phyloP scores from a whole-genome alignment of 2,888 invertebrate genomes.

The Eudemis profundana region DNA sequence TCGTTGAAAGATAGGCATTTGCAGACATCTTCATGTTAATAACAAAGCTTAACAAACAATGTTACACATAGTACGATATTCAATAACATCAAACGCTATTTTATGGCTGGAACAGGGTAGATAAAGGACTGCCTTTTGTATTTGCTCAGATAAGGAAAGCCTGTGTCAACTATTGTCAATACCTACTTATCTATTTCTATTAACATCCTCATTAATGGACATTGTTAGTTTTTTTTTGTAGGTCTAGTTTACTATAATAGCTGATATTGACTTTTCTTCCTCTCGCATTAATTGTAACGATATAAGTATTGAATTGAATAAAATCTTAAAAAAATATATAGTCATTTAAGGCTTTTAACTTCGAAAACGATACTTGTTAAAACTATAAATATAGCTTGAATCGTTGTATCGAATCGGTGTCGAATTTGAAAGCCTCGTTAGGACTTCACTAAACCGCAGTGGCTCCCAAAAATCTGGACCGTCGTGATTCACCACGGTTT shows the following conservation, averaged over 20 bases:
- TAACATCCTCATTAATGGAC: background rate
- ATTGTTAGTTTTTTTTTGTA: background rate
- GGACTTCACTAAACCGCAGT: constrained; percentile 17
- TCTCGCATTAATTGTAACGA: too few species aligned
- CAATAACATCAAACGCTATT: constrained; percentile 26
- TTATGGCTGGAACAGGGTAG: constrained; percentile 25
- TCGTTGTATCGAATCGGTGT: background rate
- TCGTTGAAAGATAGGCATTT: constrained; percentile 61
- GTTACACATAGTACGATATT: constrained; percentile 34
- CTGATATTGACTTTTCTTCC: constrained; percentile 1
- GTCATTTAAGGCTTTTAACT: background rate
- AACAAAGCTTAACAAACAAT: constrained; percentile 62
- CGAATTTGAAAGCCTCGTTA: background rate
- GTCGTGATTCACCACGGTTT: background rate
- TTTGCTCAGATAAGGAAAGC: constrained; percentile 29
- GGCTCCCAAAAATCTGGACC: background rate
- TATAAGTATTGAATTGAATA: too few species aligned
- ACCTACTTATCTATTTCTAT: background rate
- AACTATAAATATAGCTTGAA: background rate
- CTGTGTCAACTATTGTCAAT: constrained; percentile 5
- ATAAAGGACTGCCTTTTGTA: constrained; percentile 17
- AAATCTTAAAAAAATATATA: too few species aligned
- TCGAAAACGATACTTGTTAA: background rate
- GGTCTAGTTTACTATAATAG: background rate
- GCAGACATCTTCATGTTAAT: constrained; percentile 58